A percentile compares a stretch with the other conserved stretches of the same genome.
phyloP scores from a whole-genome alignment of 2,888 invertebrate genomes.

The Tineola bisselliella region DNA sequence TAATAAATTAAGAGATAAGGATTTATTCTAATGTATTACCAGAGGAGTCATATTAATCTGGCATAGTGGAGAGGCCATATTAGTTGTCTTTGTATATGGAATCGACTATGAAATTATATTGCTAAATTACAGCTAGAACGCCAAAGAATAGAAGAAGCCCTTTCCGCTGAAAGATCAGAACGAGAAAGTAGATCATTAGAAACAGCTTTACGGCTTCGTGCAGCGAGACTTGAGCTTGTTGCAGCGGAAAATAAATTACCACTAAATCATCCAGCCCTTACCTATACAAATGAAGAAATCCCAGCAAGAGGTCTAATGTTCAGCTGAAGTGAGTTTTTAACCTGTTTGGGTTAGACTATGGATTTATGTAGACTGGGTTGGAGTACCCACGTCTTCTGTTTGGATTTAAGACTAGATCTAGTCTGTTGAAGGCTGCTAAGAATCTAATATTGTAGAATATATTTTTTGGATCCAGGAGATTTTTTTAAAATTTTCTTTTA shows the following conservation, averaged over 20 bases:
- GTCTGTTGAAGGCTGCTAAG: too few species aligned
- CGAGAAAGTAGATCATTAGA: constrained; percentile 31
- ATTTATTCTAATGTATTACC: neutral
- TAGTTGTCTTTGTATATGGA: too few species aligned
- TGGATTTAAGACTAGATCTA: too few species aligned
- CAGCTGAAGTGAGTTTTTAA: neutral
- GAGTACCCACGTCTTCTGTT: too few species aligned
- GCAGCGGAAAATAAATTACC: constrained; percentile 39
- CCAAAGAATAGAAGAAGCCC: constrained; percentile 39
- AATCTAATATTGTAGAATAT: too few species aligned
- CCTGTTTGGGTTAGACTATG: too few species aligned
- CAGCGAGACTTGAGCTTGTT: constrained; percentile 38
- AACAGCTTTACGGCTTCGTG: constrained; percentile 34
- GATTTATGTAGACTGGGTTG: too few species aligned
- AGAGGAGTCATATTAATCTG: too few species aligned
- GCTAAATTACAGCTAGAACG: constrained; percentile 38
- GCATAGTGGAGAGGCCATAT: too few species aligned
- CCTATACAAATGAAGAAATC: neutral
- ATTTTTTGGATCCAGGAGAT: too few species aligned
- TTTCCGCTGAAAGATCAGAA: constrained; percentile 31
- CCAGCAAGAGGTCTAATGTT: neutral
- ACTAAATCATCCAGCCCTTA: constrained; percentile 33
- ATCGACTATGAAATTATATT: neutral
- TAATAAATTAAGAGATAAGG: too few species aligned
- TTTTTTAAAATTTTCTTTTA: too few species aligned